Evolutionary conservation across 2,888 invertebrate species (phyloP).

Genomic region (Drosophila meridionalis): DNA sequence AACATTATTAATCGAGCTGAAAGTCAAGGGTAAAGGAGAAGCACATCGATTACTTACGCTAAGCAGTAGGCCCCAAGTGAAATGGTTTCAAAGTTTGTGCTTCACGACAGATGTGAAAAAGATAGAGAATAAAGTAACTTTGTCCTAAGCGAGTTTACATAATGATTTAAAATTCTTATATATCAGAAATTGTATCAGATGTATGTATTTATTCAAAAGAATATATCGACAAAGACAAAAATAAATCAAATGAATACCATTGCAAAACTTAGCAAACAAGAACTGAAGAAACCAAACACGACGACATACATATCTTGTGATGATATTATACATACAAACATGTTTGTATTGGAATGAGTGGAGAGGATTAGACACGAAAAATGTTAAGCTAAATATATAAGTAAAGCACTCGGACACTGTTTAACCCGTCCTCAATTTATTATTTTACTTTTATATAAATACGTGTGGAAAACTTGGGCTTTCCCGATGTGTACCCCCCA

Average conservation of each 20-base stretch:
- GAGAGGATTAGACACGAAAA: slow-evolving; percentile 59
- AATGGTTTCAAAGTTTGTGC: slow-evolving; percentile 25
- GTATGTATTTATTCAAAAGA: neutral
- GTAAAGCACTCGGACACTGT: no score
- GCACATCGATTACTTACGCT: slow-evolving; percentile 27
- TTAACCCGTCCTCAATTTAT: no score
- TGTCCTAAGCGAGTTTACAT: no score
- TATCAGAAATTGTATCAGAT: no score
- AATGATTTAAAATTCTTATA: no score
- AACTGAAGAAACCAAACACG: neutral
- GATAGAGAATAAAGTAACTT: neutral
- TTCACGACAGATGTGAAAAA: slow-evolving; percentile 9
- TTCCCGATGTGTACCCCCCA: neutral
- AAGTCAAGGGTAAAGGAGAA: slow-evolving; percentile 1
- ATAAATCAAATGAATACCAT: slow-evolving; percentile 21
- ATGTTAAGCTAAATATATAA: slow-evolving; percentile 13
- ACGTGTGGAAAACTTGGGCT: neutral
- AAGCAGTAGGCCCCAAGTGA: slow-evolving; percentile 25
- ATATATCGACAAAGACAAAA: neutral
- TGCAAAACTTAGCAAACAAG: slow-evolving; percentile 49
- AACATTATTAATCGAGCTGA: neutral
- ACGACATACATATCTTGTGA: neutral
- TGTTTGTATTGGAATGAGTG: slow-evolving; percentile 10
- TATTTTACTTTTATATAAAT: neutral
- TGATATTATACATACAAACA: neutral